Conservation (phyloP, 2,113 vertebrate genomes). For the Aramus guarauna region DNA sequence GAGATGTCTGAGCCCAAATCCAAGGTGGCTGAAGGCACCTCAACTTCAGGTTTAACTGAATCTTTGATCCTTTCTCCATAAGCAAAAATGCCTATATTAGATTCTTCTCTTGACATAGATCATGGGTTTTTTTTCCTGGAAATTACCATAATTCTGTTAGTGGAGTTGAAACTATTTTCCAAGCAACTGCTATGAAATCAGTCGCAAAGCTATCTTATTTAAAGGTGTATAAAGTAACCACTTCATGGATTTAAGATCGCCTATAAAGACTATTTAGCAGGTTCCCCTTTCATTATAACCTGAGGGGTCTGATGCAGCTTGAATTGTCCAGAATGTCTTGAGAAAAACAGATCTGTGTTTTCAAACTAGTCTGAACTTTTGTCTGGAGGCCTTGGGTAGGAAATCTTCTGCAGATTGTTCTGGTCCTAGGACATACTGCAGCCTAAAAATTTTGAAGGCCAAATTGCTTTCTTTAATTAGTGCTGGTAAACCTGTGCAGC, state of each 20-base stretch:
- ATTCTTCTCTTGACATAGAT: neutral
- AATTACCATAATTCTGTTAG: neutral
- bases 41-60: neutral
- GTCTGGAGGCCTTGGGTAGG: neutral
- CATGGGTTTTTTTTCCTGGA: neutral
- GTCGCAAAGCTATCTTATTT: neutral
- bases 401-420: neutral
- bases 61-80: neutral
- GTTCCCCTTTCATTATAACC: neutral
- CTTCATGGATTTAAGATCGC: neutral
- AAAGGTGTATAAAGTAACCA: neutral
- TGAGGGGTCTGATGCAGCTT: neutral
- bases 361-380: neutral
- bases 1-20: neutral
- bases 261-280: neutral
- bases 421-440: neutral
- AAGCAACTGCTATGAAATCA: neutral
- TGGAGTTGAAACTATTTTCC: neutral
- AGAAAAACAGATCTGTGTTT: neutral
- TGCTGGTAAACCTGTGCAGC: neutral
- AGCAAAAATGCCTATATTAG: neutral
- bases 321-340: neutral
- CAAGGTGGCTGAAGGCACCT: neutral
- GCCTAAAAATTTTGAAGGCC: neutral
- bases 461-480: neutral